Evolutionary conservation across 2,797 vertebrate genomes (phyloP).

Genomic region (Gouania willdenowi): DNA sequence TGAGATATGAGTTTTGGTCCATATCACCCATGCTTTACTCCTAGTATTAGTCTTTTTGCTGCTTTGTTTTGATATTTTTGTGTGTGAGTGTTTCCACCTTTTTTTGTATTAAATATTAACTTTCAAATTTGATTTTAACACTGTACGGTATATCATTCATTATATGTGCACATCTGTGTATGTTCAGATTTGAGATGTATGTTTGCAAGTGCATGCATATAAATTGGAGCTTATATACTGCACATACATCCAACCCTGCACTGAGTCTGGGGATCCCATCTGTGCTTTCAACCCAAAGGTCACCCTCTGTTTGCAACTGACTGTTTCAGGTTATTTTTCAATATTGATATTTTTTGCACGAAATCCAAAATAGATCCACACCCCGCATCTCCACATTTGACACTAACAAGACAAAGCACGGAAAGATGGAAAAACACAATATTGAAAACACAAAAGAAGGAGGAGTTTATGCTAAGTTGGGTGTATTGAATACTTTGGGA

Average conservation of each 20-base stretch:
- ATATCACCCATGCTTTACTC: too few relatives aligned
- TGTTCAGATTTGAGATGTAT: background rate
- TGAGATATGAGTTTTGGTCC: too few relatives aligned
- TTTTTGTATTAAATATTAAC: too few relatives aligned
- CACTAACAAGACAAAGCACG: too few relatives aligned
- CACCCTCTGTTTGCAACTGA: constrained; percentile 23
- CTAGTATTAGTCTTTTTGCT: background rate
- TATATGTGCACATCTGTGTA: background rate
- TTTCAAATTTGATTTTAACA: too few relatives aligned
- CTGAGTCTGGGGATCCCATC: constrained; percentile 12
- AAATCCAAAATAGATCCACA: too few relatives aligned
- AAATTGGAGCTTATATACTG: background rate
- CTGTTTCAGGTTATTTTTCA: constrained; percentile 31
- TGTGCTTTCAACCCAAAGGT: constrained; percentile 50
- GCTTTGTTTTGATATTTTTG: background rate
- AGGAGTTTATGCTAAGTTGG: too few relatives aligned
- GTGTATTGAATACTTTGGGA: too few relatives aligned
- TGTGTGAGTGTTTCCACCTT: background rate
- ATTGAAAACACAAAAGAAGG: too few relatives aligned
- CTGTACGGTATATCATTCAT: background rate
- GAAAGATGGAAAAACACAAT: too few relatives aligned
- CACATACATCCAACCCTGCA: background rate
- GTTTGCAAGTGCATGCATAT: background rate
- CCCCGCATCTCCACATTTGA: too few relatives aligned
- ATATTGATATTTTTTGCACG: constrained; percentile 48